Base-by-base conservation (phyloP, 2,113 vertebrate genomes). In the Otis tarda region DNA sequence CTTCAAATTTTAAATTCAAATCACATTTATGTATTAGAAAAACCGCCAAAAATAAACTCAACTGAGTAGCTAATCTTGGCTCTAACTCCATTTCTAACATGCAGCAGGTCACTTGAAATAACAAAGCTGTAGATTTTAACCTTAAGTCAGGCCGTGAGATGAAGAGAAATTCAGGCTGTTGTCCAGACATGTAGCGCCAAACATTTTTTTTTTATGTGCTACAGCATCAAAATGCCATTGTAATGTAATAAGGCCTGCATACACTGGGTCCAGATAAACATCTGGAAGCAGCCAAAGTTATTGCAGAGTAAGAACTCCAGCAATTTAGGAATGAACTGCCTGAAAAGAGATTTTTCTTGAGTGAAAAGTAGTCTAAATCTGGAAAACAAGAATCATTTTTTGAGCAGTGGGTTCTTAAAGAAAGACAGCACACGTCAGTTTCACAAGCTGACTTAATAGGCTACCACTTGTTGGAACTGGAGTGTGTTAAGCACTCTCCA, bases 341-440 rank as follows among this genome's bases (percentile, higher is more conserved):
- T 63, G 52, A 79, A 76, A 63, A 79, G 28, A 55, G n/a, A 75
- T 41, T 61, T 39, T 22, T n/a, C n/a, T 55, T 11, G 7, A 85
- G 22, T 16, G 22, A 70, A 55, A 67, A 71, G n/a, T 3, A 73
- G 30, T 18, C 27, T 24, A 35, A 41, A 37, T 17, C n/a, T 52
- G 71, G 25, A 75, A 85, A 59, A 18, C 10, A 52, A 23, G 16
- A 69, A 52, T 53, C 3, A 23, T 69, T 80, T 30, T 60, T 73
- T 52, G 77, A 83, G 52, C 4, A 1, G n/a, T 18, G 9, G 18
- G 14, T 39, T 93, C 81, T 84, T 81, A n/a, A 53, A 79, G 28
- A 23, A 49, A 8, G 33, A 55, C 10, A 35, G 41, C 0, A 0
- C 24, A 31, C 17, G 3, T 23, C n/a, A 10, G 23, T 19, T 65